Conservation (phyloP, 2,113 vertebrate genomes). For the Odobenus rosmarus region DNA sequence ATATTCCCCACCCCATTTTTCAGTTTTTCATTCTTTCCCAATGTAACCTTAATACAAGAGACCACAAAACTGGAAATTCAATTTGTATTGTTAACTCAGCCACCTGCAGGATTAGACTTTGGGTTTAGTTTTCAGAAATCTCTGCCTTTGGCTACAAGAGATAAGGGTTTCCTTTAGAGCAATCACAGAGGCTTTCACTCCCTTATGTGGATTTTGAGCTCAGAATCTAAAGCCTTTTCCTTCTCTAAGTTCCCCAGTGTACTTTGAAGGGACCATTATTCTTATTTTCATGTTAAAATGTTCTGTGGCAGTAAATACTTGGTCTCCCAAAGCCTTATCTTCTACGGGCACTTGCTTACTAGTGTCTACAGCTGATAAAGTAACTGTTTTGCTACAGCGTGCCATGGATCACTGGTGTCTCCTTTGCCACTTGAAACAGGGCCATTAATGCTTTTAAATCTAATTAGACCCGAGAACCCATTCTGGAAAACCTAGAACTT, state of each 20-base stretch:
- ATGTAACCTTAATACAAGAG: background rate
- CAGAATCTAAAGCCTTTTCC: conserved; percentile 16
- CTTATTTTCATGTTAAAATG: background rate
- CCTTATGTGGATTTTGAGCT: background rate
- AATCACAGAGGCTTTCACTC: background rate
- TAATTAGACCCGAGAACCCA: background rate
- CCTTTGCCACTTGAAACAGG: background rate
- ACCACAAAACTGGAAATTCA: background rate
- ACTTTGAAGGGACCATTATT: background rate
- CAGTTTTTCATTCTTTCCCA: background rate
- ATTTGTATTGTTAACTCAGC: background rate
- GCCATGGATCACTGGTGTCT: background rate
- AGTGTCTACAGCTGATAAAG: background rate
- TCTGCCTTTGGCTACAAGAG: background rate
- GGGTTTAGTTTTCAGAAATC: conserved; percentile 17
- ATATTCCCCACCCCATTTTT: background rate
- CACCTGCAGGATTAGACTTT: background rate
- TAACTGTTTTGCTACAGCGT: background rate
- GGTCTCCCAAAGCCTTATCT: background rate
- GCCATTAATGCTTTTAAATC: background rate
- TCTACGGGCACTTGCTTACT: background rate
- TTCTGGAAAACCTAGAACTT: background rate
- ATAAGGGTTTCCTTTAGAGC: conserved; percentile 23
- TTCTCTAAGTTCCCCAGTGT: background rate
- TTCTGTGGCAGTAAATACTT: background rate